phyloP scores from a whole-genome alignment of 2,888 invertebrate species.

The Mesoligia furuncula region DNA sequence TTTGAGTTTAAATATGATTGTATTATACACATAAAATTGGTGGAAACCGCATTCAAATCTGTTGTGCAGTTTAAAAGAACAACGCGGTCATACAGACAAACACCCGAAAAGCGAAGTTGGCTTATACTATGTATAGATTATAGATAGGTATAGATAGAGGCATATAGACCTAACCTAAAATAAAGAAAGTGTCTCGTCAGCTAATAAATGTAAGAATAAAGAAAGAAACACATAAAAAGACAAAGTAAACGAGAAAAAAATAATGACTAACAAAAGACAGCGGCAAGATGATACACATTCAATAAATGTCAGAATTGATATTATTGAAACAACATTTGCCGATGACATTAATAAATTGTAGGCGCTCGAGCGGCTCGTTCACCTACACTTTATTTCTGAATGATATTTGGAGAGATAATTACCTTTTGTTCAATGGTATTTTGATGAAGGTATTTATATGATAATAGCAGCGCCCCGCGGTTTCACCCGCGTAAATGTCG shows the following conservation, averaged over 20 bases:
- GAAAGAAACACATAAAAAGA: not conserved
- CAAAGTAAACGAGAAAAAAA: not conserved
- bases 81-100: not conserved
- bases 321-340: conserved; percentile 32
- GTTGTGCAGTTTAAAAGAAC: not conserved
- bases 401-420: conserved; percentile 31
- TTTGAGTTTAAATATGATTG: not conserved
- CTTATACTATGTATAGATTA: not conserved
- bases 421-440: conserved; percentile 29
- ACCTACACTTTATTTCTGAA: conserved; percentile 4
- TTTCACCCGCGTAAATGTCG: no score
- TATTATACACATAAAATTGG: not conserved
- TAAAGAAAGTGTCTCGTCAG: not conserved
- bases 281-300: conserved; percentile 7
- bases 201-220: not conserved
- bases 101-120: not conserved
- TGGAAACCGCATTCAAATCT: not conserved
- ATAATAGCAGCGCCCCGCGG: not conserved
- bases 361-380: conserved; percentile 24
- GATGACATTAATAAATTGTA: conserved; percentile 33
- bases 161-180: not conserved
- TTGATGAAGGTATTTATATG: not conserved
- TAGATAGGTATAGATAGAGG: not conserved
- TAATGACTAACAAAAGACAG: not conserved
- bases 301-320: conserved; percentile 38